Conservation (phyloP, 2,888 invertebrate genomes). For the Hirtodrosophila trivittata region DNA sequence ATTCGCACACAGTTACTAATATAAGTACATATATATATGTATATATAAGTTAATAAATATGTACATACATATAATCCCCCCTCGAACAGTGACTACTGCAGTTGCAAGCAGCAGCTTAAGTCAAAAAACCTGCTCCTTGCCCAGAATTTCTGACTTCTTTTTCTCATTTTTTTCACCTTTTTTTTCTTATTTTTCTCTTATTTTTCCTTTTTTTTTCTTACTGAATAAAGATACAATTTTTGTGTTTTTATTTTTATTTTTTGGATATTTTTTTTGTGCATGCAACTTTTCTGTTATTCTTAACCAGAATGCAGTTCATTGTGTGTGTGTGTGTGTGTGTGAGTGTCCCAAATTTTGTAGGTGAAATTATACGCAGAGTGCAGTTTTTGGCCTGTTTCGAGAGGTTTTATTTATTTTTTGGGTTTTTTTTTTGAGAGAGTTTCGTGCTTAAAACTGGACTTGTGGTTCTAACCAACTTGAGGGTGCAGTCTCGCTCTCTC, state of each 20-base stretch:
- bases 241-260: neutral
- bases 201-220: constrained; percentile 29
- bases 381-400: constrained; percentile 53
- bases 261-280: constrained; percentile 15
- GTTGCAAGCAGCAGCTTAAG: constrained; percentile 16
- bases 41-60: constrained; percentile 4
- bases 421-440: constrained; percentile 3
- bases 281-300: constrained; percentile 50
- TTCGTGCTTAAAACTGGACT: constrained; percentile 33
- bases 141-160: constrained; percentile 43
- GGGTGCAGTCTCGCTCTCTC: constrained; percentile 11
- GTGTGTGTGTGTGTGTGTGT: constrained; percentile 8
- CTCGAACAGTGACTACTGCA: constrained; percentile 29
- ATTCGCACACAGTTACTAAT: constrained; percentile 23
- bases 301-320: constrained; percentile 35
- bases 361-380: constrained; percentile 60
- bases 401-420: constrained; percentile 17
- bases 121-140: constrained; percentile 67
- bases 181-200: constrained; percentile 17
- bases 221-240: constrained; percentile 5
- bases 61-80: constrained; percentile 32
- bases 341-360: constrained; percentile 63
- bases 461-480: constrained; percentile 42
- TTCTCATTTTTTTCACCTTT: constrained; percentile 10
- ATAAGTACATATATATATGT: constrained; percentile 9